Conservation (phyloP, 2,797 vertebrate genomes). For the Eurystomus glaucurus region DNA sequence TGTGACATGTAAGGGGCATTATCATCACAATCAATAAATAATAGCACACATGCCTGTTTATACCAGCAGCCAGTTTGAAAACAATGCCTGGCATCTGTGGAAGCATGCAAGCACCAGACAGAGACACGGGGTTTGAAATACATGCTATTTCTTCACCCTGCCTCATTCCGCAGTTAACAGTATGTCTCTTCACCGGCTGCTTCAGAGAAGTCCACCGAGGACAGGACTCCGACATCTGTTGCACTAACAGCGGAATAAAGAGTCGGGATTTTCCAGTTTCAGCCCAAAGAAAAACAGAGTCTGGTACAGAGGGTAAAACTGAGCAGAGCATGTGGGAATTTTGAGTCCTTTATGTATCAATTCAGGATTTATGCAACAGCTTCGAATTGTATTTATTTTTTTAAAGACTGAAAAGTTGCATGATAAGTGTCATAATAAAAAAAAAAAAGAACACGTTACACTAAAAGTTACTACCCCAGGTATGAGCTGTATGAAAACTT, state of each 20-base stretch:
- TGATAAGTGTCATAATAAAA: neutral
- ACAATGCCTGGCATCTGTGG: neutral
- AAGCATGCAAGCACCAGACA: neutral
- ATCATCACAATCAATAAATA: neutral
- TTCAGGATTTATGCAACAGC: neutral
- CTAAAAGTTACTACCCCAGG: neutral
- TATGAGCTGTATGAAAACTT: neutral
- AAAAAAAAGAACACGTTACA: neutral
- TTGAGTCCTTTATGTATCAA: neutral
- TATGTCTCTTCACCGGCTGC: neutral
- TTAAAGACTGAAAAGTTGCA: neutral
- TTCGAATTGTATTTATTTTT: neutral
- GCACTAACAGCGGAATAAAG: neutral
- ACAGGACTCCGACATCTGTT: neutral
- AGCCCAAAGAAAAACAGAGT: neutral
- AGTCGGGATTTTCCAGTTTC: neutral
- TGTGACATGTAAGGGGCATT: accelerated
- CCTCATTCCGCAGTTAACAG: neutral
- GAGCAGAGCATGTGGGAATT: neutral
- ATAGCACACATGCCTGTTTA: accelerated
- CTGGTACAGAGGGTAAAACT: neutral
- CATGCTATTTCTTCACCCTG: accelerated
- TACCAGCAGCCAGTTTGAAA: neutral
- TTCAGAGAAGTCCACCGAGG: accelerated
- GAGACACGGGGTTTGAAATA: neutral